Evolutionary conservation across 2,797 vertebrate genomes (phyloP).

Genomic region (Peromyscus aztecus): DNA sequence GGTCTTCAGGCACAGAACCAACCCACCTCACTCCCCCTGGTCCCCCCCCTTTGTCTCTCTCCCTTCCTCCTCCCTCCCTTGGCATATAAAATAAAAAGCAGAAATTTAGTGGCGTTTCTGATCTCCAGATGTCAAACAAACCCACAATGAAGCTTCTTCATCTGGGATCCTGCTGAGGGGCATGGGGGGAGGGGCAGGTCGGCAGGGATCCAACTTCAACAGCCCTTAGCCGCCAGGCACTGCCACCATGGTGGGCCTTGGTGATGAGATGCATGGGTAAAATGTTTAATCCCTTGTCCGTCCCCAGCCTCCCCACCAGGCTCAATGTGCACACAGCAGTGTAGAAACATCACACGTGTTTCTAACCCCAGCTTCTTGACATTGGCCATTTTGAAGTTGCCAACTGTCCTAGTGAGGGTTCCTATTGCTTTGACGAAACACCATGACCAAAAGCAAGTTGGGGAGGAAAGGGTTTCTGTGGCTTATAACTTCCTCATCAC

Average conservation of each 20-base stretch:
- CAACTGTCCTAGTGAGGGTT: neutral
- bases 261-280: neutral
- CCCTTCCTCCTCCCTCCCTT: neutral
- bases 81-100: conserved; percentile 49
- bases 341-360: too few species aligned
- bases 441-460: neutral
- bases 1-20: conserved; percentile 22
- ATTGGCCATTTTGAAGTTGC: neutral
- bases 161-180: neutral
- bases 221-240: neutral
- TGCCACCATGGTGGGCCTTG: neutral
- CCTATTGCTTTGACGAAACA: neutral
- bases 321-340: neutral
- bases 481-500: neutral
- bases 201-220: neutral
- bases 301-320: neutral
- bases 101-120: conserved; percentile 21
- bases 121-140: conserved; percentile 63
- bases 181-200: neutral
- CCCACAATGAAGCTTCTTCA: conserved; percentile 31
- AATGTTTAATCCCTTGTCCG: neutral
- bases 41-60: too few species aligned
- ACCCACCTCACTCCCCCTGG: too few species aligned
- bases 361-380: neutral
- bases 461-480: neutral